Base-by-base conservation (phyloP, 1,140 invertebrate genomes). In the Diachasma alloeum region DNA sequence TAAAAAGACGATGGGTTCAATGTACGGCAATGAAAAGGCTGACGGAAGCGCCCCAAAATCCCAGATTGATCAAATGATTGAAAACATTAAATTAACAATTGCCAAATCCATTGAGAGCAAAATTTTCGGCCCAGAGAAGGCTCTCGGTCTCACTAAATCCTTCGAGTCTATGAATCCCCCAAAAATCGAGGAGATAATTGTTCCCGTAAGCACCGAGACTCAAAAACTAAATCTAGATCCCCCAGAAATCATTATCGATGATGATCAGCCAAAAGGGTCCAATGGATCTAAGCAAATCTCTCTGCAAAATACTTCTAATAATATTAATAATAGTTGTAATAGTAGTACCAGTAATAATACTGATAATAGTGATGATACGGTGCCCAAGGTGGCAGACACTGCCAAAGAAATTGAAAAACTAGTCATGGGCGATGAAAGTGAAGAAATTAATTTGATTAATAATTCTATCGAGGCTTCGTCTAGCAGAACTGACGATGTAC, bases 361-460 rank as follows among this genome's bases (percentile, higher is more conserved):
- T 63, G 59, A 31, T 63, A 82, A 88, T 0, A 85, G 76, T 46
- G 75, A 83, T 24, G 87, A 87, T 82, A 84, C 87, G 42, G 83
- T 89, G 81, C 89, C 89, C 72, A 90, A 85, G 79, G 87, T 90
- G 76, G 89, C 88, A 48, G 89, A 89, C 73, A 90, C 89, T 86
- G 89, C 89, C 87, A 90, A 90, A 90, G 88, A 90, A 84, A 89
- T 90, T 63, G 88, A 90, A 80, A 90, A 90, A 83, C 87, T 90
- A 88, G 88, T 90, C 87, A 90, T 89, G 87, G 88, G 88, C 69
- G 87, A 89, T 72, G 31, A 68, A 68, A 88, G 84, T 26, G 84
- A 89, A 5, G 78, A 77, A 81, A 80, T 44, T 26, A 56, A 53
- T 24, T 68, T 42, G 31, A 53, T 19, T 46, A 13, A 68, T 37